phyloP scores from a whole-genome alignment of 2,888 invertebrate species.

The Pachydiplax longipennis region DNA sequence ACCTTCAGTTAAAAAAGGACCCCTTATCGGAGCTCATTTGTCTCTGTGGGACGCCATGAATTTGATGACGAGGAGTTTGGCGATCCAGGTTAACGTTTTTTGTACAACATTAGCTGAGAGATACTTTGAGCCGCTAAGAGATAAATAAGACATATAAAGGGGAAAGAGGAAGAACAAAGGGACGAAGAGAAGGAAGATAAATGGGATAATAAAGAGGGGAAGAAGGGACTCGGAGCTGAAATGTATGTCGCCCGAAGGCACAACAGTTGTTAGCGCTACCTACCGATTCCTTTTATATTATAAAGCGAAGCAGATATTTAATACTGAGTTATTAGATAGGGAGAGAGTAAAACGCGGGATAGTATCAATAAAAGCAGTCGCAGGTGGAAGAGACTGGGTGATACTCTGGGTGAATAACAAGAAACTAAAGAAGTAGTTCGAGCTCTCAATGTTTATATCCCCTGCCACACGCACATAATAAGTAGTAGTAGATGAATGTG shows the following conservation, averaged over 20 bases:
- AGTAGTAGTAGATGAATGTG: too few relatives aligned
- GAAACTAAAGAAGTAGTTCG: too few relatives aligned
- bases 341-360: neutral
- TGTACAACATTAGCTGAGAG: neutral
- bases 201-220: neutral
- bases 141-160: neutral
- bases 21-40: neutral
- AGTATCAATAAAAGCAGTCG: neutral
- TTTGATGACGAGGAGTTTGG: constrained; percentile 6
- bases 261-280: too few relatives aligned
- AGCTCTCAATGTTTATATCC: too few relatives aligned
- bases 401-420: neutral
- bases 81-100: neutral
- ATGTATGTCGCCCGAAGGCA: neutral
- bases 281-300: neutral
- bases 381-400: neutral
- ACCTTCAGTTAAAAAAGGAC: neutral
- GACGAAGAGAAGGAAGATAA: neutral
- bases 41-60: neutral
- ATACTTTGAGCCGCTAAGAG: neutral
- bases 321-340: neutral
- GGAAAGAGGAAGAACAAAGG: neutral
- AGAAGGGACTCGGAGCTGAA: neutral
- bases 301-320: neutral
- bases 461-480: too few relatives aligned